A percentile compares a stretch with the other conserved stretches of the same genome.
These are phyloP conservation scores for Lepus oiostolus DNA, from an alignment of 2,797 vertebrate species.

Conservation along the genomic window DNA sequence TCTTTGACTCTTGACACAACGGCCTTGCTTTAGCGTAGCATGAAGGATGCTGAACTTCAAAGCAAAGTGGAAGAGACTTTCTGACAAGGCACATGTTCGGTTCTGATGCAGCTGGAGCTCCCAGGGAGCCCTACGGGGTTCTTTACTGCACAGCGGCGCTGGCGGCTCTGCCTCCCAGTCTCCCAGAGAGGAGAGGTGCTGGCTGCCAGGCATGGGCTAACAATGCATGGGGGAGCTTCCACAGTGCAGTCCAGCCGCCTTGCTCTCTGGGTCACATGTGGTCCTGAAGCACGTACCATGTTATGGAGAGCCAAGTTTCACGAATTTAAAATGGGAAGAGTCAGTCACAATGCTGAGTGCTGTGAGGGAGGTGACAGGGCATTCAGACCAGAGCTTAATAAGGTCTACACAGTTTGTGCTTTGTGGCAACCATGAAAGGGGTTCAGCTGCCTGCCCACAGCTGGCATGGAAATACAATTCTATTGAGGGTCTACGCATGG, in stretches of 20 bases:
- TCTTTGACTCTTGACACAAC: constrained; percentile 61
- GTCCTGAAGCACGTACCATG: not conserved
- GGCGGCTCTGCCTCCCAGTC: not conserved
- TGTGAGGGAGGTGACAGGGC: not conserved
- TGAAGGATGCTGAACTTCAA: constrained; percentile 14
- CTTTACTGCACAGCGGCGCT: not conserved
- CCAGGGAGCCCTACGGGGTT: not conserved
- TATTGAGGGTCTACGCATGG: not conserved
- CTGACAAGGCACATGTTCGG: constrained; percentile 3
- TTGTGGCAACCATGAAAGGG: constrained; percentile 38
- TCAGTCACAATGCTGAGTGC: constrained; percentile 44
- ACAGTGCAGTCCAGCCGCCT: not conserved
- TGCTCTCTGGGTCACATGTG: not conserved
- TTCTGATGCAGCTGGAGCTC: not conserved
- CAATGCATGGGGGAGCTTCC: not conserved
- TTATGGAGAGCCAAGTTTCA: constrained; percentile 41
- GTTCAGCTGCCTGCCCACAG: not conserved
- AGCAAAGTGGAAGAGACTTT: constrained; percentile 56
- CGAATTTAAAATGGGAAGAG: constrained; percentile 48
- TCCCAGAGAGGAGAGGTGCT: not conserved
- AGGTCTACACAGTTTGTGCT: not conserved
- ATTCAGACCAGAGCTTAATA: constrained; percentile 56
- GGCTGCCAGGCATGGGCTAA: not conserved
- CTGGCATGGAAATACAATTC: constrained; percentile 52
- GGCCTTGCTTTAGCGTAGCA: constrained; percentile 16